A percentile compares a stretch with the other conserved stretches of the same genome.
Conservation (phyloP, 2,113 vertebrate species). For the Alouatta palliata region DNA sequence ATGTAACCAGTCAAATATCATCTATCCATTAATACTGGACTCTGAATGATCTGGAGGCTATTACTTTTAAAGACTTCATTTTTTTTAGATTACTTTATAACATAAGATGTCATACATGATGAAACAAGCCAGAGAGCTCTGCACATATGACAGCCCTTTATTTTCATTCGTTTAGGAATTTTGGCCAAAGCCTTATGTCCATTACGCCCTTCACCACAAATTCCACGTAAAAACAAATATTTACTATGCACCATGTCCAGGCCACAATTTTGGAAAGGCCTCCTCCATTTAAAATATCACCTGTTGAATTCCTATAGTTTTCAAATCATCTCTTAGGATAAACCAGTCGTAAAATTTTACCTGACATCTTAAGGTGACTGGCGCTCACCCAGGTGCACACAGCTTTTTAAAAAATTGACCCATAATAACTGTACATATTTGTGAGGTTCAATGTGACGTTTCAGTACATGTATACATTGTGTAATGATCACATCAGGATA, state of each 20-base stretch:
- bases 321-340: not conserved
- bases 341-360: not conserved
- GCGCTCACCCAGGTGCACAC: not conserved
- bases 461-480: not conserved
- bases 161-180: not conserved
- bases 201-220: not conserved
- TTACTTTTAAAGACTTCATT: not conserved
- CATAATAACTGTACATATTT: not conserved
- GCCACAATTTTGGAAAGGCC: not conserved
- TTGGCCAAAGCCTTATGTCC: not conserved
- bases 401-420: not conserved
- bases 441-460: not conserved
- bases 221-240: not conserved
- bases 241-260: not conserved
- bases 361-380: not conserved
- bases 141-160: too few relatives aligned
- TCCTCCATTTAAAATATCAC: not conserved
- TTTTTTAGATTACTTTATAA: not conserved
- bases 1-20: not conserved
- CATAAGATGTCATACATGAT: not conserved
- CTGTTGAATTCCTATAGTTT: not conserved
- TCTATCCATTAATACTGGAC: not conserved
- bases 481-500: not conserved
- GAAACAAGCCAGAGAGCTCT: not conserved
- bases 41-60: not conserved